Conservation (phyloP, 1,140 invertebrate genomes). For the Eurosta solidaginis region DNA sequence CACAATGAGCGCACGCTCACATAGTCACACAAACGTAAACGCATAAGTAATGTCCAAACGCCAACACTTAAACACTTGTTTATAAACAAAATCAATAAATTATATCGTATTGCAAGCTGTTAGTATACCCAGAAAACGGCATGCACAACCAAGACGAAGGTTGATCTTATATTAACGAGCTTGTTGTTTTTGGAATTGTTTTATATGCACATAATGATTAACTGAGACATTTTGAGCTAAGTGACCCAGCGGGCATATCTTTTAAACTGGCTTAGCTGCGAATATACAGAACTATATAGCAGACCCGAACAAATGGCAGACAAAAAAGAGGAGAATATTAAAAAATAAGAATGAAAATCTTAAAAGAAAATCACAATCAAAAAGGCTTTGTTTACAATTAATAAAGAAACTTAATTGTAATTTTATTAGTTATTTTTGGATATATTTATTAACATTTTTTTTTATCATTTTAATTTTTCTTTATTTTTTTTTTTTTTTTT, state of each 20-base stretch:
- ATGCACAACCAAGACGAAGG: neutral
- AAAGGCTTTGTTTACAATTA: too few species aligned
- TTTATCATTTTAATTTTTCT: too few species aligned
- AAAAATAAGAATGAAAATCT: too few species aligned
- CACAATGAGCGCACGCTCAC: neutral
- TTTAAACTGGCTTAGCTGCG: neutral
- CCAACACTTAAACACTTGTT: neutral
- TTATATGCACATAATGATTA: constrained; percentile 19
- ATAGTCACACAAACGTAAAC: neutral
- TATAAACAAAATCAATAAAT: constrained; percentile 22
- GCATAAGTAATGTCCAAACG: neutral
- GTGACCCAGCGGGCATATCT: neutral
- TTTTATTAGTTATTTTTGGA: too few species aligned
- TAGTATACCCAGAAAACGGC: neutral
- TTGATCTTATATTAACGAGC: neutral
- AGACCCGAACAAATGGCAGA: neutral
- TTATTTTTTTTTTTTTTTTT: too few species aligned
- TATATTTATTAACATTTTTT: too few species aligned
- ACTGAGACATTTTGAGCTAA: neutral
- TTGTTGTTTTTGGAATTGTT: neutral
- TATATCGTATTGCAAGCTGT: constrained; percentile 12
- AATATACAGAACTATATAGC: neutral
- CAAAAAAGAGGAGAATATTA: neutral
- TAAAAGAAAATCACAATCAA: too few species aligned
- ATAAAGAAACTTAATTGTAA: too few species aligned